Conservation (phyloP, 2,888 invertebrate species). For the Phymatocera aterrima region DNA sequence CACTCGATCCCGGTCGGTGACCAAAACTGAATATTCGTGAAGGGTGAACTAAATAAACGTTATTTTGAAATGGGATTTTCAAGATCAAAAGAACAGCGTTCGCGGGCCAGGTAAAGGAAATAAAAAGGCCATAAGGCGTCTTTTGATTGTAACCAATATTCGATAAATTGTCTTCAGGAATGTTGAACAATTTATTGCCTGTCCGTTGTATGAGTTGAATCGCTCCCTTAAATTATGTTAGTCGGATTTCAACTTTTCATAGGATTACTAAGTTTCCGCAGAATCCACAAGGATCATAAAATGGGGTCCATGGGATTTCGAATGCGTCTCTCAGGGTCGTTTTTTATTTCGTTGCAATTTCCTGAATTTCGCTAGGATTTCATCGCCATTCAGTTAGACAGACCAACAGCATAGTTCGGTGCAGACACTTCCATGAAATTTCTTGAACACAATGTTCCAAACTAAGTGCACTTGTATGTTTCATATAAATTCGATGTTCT, state of each 20-base stretch:
- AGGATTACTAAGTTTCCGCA: neutral
- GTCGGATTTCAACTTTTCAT: neutral
- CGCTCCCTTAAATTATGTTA: neutral
- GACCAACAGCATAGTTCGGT: neutral
- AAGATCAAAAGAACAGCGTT: neutral
- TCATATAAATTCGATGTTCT: too few species aligned
- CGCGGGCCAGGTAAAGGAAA: neutral
- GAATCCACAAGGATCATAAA: neutral
- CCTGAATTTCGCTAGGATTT: neutral
- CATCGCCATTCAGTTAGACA: neutral
- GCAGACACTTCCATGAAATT: neutral
- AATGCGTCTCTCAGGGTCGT: neutral
- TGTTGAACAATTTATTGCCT: neutral
- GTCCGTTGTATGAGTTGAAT: neutral
- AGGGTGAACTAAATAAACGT: neutral
- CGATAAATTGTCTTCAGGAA: neutral
- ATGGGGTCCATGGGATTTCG: neutral
- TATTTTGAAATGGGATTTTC: neutral
- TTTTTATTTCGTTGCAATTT: neutral
- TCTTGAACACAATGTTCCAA: neutral
- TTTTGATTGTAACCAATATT: neutral
- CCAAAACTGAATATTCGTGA: neutral
- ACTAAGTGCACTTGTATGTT: neutral
- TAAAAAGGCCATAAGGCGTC: neutral
- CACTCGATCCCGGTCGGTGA: neutral